These are phyloP conservation scores for Drosophila planitibia DNA, from an alignment of 2,888 invertebrate species.

Conservation along the genomic window DNA sequence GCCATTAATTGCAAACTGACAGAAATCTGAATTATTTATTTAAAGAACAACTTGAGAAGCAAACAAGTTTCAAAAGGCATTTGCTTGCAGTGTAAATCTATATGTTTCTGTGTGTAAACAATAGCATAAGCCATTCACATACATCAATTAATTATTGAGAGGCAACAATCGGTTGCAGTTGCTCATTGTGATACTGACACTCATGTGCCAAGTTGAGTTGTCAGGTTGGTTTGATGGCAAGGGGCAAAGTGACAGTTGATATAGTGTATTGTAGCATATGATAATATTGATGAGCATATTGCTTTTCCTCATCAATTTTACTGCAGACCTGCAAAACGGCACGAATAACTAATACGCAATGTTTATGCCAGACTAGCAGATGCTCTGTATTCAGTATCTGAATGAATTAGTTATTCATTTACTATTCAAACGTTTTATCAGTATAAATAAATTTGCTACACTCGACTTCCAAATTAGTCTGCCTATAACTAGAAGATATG, in stretches of 20 bases:
- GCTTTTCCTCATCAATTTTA: slow-evolving; percentile 4
- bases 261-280: not conserved
- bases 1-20: too few species aligned
- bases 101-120: not conserved
- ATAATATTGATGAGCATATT: not conserved
- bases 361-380: not conserved
- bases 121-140: not conserved
- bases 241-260: not conserved
- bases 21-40: too few species aligned
- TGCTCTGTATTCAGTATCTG: not conserved
- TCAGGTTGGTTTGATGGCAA: not conserved
- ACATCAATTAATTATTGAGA: not conserved
- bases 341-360: not conserved
- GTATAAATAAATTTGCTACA: not conserved
- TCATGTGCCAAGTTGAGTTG: not conserved
- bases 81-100: too few species aligned
- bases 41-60: too few species aligned
- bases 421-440: not conserved
- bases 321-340: not conserved
- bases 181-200: not conserved
- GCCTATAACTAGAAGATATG: not conserved
- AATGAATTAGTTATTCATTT: not conserved
- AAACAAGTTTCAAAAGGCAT: too few species aligned
- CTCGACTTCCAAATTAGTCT: not conserved
- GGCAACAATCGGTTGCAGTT: not conserved